Evolutionary conservation across 2,113 vertebrate species (phyloP).

Genomic region (Setophaga petechia): DNA sequence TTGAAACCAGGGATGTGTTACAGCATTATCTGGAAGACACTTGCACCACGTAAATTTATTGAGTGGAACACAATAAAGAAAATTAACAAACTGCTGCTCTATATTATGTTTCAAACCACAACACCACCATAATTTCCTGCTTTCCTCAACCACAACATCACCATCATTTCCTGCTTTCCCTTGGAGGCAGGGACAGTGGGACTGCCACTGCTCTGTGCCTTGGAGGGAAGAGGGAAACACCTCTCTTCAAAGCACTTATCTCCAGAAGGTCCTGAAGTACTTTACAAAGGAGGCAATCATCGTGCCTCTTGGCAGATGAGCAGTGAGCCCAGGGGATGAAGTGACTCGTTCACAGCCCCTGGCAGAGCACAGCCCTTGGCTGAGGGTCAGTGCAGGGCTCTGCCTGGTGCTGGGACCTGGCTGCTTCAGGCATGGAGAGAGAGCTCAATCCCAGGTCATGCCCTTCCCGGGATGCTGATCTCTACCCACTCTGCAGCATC

Average conservation of each 20-base stretch:
- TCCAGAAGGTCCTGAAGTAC: background rate
- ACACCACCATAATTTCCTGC: background rate
- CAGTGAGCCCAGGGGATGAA: background rate
- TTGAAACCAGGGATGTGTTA: background rate
- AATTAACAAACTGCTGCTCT: background rate
- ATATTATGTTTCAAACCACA: background rate
- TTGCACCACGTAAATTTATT: background rate
- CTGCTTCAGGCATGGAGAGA: background rate
- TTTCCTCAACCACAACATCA: background rate
- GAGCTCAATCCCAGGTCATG: accelerated
- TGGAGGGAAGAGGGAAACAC: background rate
- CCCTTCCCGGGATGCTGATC: background rate
- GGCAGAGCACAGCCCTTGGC: background rate
- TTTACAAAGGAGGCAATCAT: slow-evolving; percentile 18
- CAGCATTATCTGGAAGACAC: background rate
- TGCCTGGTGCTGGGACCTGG: background rate
- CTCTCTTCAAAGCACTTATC: background rate
- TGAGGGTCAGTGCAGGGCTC: background rate
- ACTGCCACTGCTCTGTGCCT: background rate
- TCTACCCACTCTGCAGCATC: background rate
- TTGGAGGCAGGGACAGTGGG: background rate
- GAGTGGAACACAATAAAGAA: background rate
- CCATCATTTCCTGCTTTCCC: background rate
- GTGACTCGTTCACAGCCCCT: background rate
- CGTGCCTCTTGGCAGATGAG: background rate